Base-by-base conservation (phyloP, 2,888 invertebrate species). In the Pristionchus maxplancki region DNA sequence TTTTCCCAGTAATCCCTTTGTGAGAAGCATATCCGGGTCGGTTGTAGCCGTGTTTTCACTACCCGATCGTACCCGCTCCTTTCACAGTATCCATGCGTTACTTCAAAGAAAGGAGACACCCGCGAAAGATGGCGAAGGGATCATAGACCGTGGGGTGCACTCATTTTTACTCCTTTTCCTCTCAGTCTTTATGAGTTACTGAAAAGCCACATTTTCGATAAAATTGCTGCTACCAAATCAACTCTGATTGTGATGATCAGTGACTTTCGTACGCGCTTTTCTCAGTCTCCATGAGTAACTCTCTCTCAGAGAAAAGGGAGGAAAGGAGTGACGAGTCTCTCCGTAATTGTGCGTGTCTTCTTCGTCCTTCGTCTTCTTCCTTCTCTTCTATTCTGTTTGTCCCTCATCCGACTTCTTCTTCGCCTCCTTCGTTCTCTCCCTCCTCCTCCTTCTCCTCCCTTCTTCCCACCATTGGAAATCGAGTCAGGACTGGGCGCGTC, bases 381-480 rank as follows among this genome's bases (percentile, higher is more conserved):
- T 83, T 58, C 53, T 83, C 82, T 83, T 83, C 82, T 24, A 83
- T 58, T 83, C 53, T 58, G 31, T 83, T 58, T 82, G 50, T 58
- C 53, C 53, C 82, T 83, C 53, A n/a, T 48, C 50, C 81, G 44
- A 48, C 81, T 81, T 53, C 82, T 53, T 83, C 82, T 15, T 31
- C 82, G 40, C 44, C 40, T 31, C 13, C 78, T 34, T 17, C 53
- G n/a, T 48, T 81, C 81, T 81, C n/a, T 15, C n/a, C 37, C 81
- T 74, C 40, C 74, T 74, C 20, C n/a, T 48, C 48, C n/a, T 81
- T 20, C 71, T 71, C 31, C 34, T 71, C 71, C 50, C 44, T 53
- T 34, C 53, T 83, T 83, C 82, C 82, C 82, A 83, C 37, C 82
- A 83, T 53, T 78, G 78, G 78, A 78, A 78, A 78, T 78, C 78